Percentiles rank a stretch among this genome's conserved stretches.
Conservation (phyloP, 1,140 invertebrate species). For the Lepidotrigona ventralis region DNA sequence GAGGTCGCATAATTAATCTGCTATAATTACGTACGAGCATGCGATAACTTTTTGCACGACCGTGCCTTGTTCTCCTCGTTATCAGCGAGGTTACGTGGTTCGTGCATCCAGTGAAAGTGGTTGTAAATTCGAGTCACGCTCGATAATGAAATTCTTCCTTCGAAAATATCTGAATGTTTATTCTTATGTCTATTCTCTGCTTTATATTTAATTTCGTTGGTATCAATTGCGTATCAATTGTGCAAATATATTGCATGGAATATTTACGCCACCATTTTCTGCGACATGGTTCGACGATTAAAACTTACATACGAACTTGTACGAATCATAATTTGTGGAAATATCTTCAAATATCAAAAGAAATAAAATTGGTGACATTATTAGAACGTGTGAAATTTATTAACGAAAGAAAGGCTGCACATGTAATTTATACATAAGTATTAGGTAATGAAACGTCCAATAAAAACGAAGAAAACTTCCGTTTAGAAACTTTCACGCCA, state of each 20-base stretch:
- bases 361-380: too few relatives aligned
- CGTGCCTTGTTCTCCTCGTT: neutral
- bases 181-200: neutral
- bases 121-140: slow-evolving; percentile 4
- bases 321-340: too few relatives aligned
- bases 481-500: neutral
- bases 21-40: neutral
- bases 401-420: too few relatives aligned
- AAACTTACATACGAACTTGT: too few relatives aligned
- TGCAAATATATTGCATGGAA: neutral
- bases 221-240: neutral
- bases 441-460: neutral
- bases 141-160: slow-evolving; percentile 1
- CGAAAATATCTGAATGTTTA: neutral
- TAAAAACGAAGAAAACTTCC: neutral
- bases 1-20: slow-evolving; percentile 22
- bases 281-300: too few relatives aligned
- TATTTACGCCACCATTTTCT: too few relatives aligned
- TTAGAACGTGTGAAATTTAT: too few relatives aligned
- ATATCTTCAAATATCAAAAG: too few relatives aligned
- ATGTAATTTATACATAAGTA: too few relatives aligned
- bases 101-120: slow-evolving; percentile 8
- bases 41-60: neutral
- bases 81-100: slow-evolving; percentile 1
- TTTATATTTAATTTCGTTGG: neutral